Base-by-base conservation (phyloP, 2,888 invertebrate genomes). In the Folsomia manolachei region DNA sequence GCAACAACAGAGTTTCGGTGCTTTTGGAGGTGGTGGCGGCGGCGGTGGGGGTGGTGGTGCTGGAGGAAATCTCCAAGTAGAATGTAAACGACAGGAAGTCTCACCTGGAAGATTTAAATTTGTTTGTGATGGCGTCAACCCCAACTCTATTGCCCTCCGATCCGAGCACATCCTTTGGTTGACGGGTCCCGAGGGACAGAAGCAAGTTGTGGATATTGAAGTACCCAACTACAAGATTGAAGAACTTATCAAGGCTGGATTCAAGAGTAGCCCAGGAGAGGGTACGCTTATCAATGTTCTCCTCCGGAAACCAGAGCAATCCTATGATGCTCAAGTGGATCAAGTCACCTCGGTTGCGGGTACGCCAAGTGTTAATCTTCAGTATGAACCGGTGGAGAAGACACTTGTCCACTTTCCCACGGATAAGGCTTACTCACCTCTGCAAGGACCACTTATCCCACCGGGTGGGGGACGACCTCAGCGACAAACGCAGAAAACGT, bases 191-290 rank as follows among this genome's bases (percentile, higher is more conserved):
- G 26, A 19, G n/a, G 73, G 73, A 1, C 64, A 63, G 23, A 14
- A 63, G 7, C 68, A 70, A 14, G 69, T 75, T 9, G 69, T 75
- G 9, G 75, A 75, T 56, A 75, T 75, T 69, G 75, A 73, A 25
- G 65, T 75, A 27, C 75, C 75, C 52, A 75, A 75, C 53, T 75
- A 75, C 73, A 72, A 71, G 27, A 71, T 75, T 60, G 71, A 65
- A 1, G 75, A 75, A 60, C 63, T 72, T n/a, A 75, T 75, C 75
- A 75, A 75, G 27, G 75, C 75, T 9, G 75, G 75, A 39, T 75
- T 75, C 64, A 75, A 75, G 51, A 25, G 18, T 23, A 23, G 26
- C 9, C 39, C 24, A 21, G 71, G 67, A 11, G 4, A 63, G n/a
- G 73, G 73, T 19, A 62, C 75, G 4, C 69, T 62, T 26, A 73